Base-by-base conservation (phyloP, 2,113 vertebrate species). In the Chiloscyllium plagiosum region DNA sequence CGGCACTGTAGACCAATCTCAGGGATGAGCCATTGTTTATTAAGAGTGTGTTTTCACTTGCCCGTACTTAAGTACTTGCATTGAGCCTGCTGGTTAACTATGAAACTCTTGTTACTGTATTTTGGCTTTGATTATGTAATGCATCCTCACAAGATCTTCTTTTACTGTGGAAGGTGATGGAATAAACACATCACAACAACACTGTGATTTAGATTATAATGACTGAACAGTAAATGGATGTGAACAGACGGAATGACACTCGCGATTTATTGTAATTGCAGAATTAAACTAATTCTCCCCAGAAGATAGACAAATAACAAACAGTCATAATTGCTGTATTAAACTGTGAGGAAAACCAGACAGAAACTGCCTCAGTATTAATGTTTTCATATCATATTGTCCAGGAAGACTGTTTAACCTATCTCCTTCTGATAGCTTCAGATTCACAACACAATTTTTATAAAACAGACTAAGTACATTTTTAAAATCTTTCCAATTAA, bases 301-400 rank as follows among this genome's bases (percentile, higher is more conserved):
- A 61, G 50, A 90, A 89, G 26, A 52, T 33, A 33, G 86, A 89
- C 86, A 89, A 29, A 86, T 89, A 89, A 89, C 86, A 89, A 80
- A 80, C 78, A 83, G 15, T 83, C n/a, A 13, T 83, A 83, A 83
- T 47, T 83, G 80, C 80, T 83, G 87, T 90, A 52, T 4, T 90
- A 33, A 90, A 61, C 15, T 65, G 52, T 52, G 61, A 65, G 13
- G 33, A 6, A 56, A 61, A 90, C 52, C 50, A 33, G 50, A 89
- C 22, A 7, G 85, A 87, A 29, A 29, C 29, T 29, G 50, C 0
- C 1, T 65, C 52, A 56, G 61, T 61, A 33, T 90, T 90, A 19
- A 61, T 29, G 4, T 87, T 56, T 52, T 90, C 61, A 26, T 17
- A 29, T 29, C 26, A 29, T 65, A 90, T 6, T 90, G 26, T 65